Base-by-base conservation (phyloP, 2,888 invertebrate genomes). In the Melangyna quadrimaculata region DNA sequence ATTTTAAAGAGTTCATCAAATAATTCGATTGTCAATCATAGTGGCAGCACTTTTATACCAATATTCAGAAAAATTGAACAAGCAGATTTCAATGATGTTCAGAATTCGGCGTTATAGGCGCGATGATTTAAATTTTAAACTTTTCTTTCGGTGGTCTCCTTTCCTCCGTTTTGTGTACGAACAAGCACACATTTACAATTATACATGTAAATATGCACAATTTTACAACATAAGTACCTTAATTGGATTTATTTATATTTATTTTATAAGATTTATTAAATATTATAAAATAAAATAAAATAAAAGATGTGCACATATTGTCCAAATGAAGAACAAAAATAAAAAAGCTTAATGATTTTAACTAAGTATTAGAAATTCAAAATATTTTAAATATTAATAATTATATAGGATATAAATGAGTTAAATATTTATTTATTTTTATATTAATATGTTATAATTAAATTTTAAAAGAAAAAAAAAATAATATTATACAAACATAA, bases 11-110 rank as follows among this genome's bases (percentile, higher is more conserved):
- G 91, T 81, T 90, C 91, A 53, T 92, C 92, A n/a, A 92, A 91
- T 87, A 91, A 91, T 77, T 91, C 92, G 32, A 91, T 92, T 78
- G 90, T 90, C 14, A 91, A 90, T 7, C 90, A 91, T 79, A 88
- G 90, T 78, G 91, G 90, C 87, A 90, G 89, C 79, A 90, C 90
- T 3, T 91, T 90, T 79, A 88, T 91, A 87, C 90, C 91, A 69
- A 91, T 91, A 37, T 92, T 92, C 78, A 89, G 91, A 53, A 90
- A 91, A 61, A 91, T 91, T 87, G 92, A 92, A 82, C 91, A 91
- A 87, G 90, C 89, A 75, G 91, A 91, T 70, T 90, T 81, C 12
- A 70, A 37, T 65, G 86, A 75, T 24, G 70, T 86, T 67, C 88
- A 88, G 61, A 88, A 88, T 72, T 88, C 88, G 27, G 87, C 83